These are phyloP conservation scores for Pandemis corylana DNA, from an alignment of 2,888 invertebrate species.

Conservation along the genomic window DNA sequence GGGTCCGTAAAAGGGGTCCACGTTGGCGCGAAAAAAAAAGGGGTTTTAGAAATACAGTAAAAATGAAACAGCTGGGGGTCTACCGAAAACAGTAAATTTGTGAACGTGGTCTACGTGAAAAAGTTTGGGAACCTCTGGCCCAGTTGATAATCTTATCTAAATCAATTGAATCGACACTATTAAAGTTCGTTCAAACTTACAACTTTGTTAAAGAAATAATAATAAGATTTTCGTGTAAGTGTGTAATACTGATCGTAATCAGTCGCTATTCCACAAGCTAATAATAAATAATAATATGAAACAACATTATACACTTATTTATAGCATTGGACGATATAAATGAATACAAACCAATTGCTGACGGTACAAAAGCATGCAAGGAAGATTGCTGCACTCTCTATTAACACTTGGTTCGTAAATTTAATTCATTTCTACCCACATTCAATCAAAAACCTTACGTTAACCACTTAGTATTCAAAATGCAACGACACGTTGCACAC, in stretches of 20 bases:
- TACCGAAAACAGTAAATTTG: no score
- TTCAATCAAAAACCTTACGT: slow-evolving; percentile 44
- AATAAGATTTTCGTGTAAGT: neutral
- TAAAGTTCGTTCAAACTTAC: neutral
- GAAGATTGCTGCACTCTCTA: slow-evolving; percentile 73
- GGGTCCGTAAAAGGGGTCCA: no score
- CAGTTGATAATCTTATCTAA: no score
- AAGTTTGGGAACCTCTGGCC: no score
- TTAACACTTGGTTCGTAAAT: slow-evolving; percentile 75
- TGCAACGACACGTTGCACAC: slow-evolving; percentile 44
- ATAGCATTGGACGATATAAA: slow-evolving; percentile 27
- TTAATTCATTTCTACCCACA: slow-evolving; percentile 59
- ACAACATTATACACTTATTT: slow-evolving; percentile 35
- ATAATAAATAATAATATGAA: slow-evolving; percentile 7
- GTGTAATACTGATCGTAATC: neutral
- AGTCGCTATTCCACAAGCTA: neutral
- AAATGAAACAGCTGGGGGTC: no score
- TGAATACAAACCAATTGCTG: slow-evolving; percentile 35
- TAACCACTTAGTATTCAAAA: slow-evolving; percentile 44
- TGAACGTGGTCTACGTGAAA: no score
- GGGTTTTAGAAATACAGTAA: no score
- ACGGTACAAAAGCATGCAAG: slow-evolving; percentile 49
- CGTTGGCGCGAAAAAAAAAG: no score
- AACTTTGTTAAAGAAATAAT: neutral
- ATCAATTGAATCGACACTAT: no score